Conservation (phyloP, 2,113 vertebrate genomes). For the Felis catus region F.catus_Fca126_mat1.0 CM031428.1:31184001-31184500, state of each 20-base stretch:
- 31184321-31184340: background rate
- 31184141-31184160: constrained; percentile 46
- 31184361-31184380: background rate
- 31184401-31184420: constrained; percentile 10
- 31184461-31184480: constrained; percentile 34
- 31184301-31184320: background rate
- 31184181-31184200: background rate
- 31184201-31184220: constrained; percentile 30
- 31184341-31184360: background rate
- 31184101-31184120: constrained; percentile 66
- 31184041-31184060: constrained; percentile 63
- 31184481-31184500: background rate
- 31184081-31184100: constrained; percentile 59
- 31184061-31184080: constrained; percentile 70
- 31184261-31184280: background rate
- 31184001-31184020: constrained; percentile 53
- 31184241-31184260: constrained; percentile 10
- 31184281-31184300: background rate
- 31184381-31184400: background rate
- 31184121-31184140: constrained; percentile 64
- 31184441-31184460: background rate
- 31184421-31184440: background rate
- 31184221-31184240: constrained; percentile 15
- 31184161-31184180: constrained; percentile 57
- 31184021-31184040: constrained; percentile 69